phyloP scores from a whole-genome alignment of 2,797 vertebrate species.

The Glossophaga mutica region DNA sequence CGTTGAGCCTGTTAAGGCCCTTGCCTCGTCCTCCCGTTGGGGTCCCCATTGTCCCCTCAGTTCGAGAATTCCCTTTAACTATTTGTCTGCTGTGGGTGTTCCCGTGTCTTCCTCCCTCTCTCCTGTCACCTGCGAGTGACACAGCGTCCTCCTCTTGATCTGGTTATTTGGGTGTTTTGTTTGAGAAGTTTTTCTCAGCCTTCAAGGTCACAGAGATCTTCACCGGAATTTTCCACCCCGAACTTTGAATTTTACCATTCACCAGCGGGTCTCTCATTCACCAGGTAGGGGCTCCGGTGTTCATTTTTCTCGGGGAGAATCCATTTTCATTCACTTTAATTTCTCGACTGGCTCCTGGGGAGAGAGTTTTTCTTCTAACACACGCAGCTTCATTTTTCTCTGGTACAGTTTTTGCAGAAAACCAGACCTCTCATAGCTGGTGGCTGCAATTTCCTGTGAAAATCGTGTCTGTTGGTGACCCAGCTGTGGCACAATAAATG shows the following conservation, averaged over 20 bases:
- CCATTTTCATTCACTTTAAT: constrained; percentile 67
- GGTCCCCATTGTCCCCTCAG: rapidly evolving
- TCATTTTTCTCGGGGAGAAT: neutral
- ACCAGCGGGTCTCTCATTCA: rapidly evolving
- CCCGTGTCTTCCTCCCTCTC: neutral
- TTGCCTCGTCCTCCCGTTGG: neutral
- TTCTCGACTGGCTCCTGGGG: constrained; percentile 38
- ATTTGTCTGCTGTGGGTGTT: rapidly evolving
- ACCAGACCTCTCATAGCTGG: neutral
- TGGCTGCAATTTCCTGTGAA: neutral
- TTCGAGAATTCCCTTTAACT: neutral
- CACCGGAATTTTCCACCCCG: neutral
- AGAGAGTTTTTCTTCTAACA: neutral
- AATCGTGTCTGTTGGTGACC: neutral
- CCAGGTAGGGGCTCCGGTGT: neutral
- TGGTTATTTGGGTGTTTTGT: neutral
- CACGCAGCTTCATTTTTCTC: neutral
- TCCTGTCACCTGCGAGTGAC: neutral
- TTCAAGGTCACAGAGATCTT: neutral
- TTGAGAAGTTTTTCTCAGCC: neutral
- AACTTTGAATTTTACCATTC: rapidly evolving
- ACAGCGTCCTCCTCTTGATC: neutral
- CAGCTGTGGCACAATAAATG: neutral
- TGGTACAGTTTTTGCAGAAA: constrained; percentile 1
- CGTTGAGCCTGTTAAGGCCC: neutral